These are phyloP conservation scores for Tiliacea aurago DNA, from an alignment of 2,888 invertebrate species.

Conservation along the genomic window DNA sequence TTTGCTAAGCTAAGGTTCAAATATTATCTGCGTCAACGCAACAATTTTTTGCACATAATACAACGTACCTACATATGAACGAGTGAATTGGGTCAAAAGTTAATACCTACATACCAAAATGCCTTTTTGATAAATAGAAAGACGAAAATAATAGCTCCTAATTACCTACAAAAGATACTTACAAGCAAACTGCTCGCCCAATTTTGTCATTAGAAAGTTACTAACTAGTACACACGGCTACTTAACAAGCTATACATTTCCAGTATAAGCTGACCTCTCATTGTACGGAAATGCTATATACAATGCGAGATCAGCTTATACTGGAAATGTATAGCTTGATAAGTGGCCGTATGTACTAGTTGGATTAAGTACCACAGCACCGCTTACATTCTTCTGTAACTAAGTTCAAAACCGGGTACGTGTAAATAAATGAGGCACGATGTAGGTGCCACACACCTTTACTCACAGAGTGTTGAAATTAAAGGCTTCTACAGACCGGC, in stretches of 20 bases:
- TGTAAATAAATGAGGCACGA: conserved; percentile 3
- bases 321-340: too few species aligned
- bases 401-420: neutral
- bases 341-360: neutral
- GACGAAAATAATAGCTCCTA: conserved; percentile 21
- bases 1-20: conserved; percentile 33
- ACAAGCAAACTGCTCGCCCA: conserved; percentile 20
- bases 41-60: conserved; percentile 13
- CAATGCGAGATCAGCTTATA: too few species aligned
- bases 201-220: conserved; percentile 58
- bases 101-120: conserved; percentile 20
- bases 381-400: conserved; percentile 21
- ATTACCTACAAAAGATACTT: conserved; percentile 16
- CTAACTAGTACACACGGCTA: neutral
- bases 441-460: conserved; percentile 19
- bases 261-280: too few species aligned
- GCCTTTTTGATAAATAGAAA: conserved; percentile 17
- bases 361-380: conserved; percentile 20
- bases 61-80: neutral
- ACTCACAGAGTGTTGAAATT: neutral
- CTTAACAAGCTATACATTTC: too few species aligned
- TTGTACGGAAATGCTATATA: too few species aligned
- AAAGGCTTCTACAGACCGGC: too few species aligned
- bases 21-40: conserved; percentile 1
- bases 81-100: conserved; percentile 3